phyloP scores from a whole-genome alignment of 2,113 vertebrate genomes.

The Crypturellus undulatus region DNA sequence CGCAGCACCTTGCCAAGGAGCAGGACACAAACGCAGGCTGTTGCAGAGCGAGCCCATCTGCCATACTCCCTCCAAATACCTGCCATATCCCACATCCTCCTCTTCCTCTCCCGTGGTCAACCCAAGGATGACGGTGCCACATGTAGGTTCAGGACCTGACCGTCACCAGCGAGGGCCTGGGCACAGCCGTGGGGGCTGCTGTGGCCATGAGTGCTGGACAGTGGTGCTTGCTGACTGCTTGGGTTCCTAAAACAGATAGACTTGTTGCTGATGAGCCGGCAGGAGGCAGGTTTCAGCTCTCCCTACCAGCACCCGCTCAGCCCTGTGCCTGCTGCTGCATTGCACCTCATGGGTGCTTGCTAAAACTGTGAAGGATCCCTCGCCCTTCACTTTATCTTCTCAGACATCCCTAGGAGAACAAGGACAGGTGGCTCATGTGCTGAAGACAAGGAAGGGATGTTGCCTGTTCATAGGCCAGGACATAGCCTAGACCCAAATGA shows the following conservation, averaged over 20 bases:
- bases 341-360: not conserved
- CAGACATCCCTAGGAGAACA: not conserved
- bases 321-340: accelerated
- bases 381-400: not conserved
- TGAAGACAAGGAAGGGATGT: not conserved
- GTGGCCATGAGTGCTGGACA: not conserved
- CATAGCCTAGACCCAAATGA: not conserved
- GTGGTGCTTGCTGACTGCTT: not conserved
- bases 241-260: not conserved
- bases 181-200: not conserved
- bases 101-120: not conserved
- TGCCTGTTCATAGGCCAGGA: not conserved
- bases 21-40: accelerated
- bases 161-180: not conserved
- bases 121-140: not conserved
- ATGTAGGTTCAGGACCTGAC: not conserved
- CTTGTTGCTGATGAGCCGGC: not conserved
- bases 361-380: not conserved
- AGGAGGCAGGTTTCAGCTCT: not conserved
- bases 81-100: not conserved
- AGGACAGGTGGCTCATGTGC: not conserved
- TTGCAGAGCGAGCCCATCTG: not conserved
- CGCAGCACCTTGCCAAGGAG: not conserved
- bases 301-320: not conserved
- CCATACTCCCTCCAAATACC: not conserved